Evolutionary conservation across 1,140 invertebrate species (phyloP), one percentile per base, ranked within the genome.

Genomic region (Mercenaria mercenaria): DNA sequence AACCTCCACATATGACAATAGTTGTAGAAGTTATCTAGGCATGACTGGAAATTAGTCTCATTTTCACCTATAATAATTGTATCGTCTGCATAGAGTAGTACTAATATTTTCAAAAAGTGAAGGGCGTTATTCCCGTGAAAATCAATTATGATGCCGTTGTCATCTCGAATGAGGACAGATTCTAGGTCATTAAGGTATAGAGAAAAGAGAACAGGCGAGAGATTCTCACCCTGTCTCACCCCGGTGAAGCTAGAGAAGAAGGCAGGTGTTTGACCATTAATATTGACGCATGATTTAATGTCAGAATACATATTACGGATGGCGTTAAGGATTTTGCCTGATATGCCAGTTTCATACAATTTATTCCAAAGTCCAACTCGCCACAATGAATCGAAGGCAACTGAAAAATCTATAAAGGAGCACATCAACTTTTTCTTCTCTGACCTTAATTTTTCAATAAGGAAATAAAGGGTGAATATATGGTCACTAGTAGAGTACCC

Each of bases 401-500:
- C n/a, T n/a, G n/a, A n/a, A n/a, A n/a, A n/a, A n/a, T n/a, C n/a
- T n/a, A n/a, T n/a, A n/a, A n/a, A n/a, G n/a, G n/a, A n/a, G n/a
- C n/a, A n/a, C n/a, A n/a, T n/a, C n/a, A n/a, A n/a, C n/a, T n/a
- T n/a, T n/a, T n/a, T n/a, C n/a, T n/a, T n/a, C n/a, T n/a, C n/a
- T n/a, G n/a, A n/a, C n/a, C n/a, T n/a, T 43, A 59, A 37, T 37
- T 32, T 59, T 37, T 81, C 8, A 23, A 61, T 10, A n/a, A 64
- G 18, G 20, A 83, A 47, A 56, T 89, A 2, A 39, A 90, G 41
- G 26, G 39, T 32, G 72, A 86, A 90, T 64, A 86, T 85, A 56
- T 90, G 69, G 29, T 90, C 83, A n/a, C 0, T 39, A 3, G 76
- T 86, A 56, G 61, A 82, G 41, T 74, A 84, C 11, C 18, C 23